phyloP scores from a whole-genome alignment of 2,113 vertebrate genomes.

The Nannospalax galili region DNA sequence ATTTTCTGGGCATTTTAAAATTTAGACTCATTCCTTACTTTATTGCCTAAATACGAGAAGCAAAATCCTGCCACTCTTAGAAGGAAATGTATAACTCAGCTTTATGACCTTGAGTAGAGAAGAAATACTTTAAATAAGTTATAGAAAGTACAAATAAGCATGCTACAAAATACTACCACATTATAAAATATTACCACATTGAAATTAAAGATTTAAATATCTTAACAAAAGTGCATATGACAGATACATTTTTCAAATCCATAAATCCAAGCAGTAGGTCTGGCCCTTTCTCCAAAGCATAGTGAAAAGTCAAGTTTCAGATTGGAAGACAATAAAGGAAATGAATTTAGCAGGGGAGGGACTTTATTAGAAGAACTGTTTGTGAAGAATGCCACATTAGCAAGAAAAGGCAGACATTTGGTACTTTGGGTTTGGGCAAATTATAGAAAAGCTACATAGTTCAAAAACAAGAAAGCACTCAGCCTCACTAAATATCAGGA shows the following conservation, averaged over 20 bases:
- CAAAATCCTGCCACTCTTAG: background rate
- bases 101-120: background rate
- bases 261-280: background rate
- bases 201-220: background rate
- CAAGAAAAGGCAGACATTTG: background rate
- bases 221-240: background rate
- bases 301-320: background rate
- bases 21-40: background rate
- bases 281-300: background rate
- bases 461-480: background rate
- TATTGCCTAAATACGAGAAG: background rate
- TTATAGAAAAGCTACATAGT: background rate
- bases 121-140: constrained; percentile 7
- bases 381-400: background rate
- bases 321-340: background rate
- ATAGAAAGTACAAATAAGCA: background rate
- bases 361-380: too few species aligned
- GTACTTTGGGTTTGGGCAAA: background rate
- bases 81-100: background rate
- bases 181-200: background rate
- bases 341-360: background rate
- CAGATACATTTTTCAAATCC: background rate
- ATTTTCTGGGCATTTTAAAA: background rate
- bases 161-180: background rate
- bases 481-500: background rate